A percentile compares a stretch with the other conserved stretches of the same genome.
These are phyloP conservation scores for Hirtodrosophila cameraria DNA, from an alignment of 2,888 invertebrate species.

Conservation along the genomic window DNA sequence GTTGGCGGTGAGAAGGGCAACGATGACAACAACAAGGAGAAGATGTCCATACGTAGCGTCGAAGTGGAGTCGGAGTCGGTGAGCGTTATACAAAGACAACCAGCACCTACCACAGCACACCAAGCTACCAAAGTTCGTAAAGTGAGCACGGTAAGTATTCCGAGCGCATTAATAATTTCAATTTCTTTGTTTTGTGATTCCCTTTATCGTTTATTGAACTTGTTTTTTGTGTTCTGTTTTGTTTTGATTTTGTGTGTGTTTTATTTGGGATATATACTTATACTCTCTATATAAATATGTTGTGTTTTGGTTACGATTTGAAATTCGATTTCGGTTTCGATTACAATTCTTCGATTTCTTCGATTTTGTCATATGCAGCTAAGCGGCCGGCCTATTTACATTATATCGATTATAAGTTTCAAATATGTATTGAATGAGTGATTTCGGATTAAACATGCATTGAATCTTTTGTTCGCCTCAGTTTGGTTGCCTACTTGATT, in stretches of 20 bases:
- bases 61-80: slow-evolving; percentile 95
- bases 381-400: slow-evolving; percentile 38
- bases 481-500: slow-evolving; percentile 7
- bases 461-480: slow-evolving; percentile 2
- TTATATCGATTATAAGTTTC: slow-evolving; percentile 24
- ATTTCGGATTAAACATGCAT: slow-evolving; percentile 13
- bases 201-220: slow-evolving; percentile 15
- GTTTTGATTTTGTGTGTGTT: too few relatives aligned
- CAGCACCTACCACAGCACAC: slow-evolving; percentile 85
- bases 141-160: slow-evolving; percentile 95
- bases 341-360: slow-evolving; percentile 27
- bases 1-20: slow-evolving; percentile 94
- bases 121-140: slow-evolving; percentile 90
- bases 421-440: slow-evolving; percentile 21
- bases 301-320: slow-evolving; percentile 27
- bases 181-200: slow-evolving; percentile 32
- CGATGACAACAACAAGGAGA: slow-evolving; percentile 95
- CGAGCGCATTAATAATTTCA: slow-evolving; percentile 79
- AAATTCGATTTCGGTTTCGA: slow-evolving; percentile 23
- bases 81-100: slow-evolving; percentile 89
- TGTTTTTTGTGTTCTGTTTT: slow-evolving; percentile 10
- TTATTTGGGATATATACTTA: slow-evolving; percentile 18
- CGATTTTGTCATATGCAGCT: slow-evolving; percentile 44
- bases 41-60: slow-evolving; percentile 95
- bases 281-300: slow-evolving; percentile 7